Conservation (phyloP, 2,888 invertebrate genomes). For the Drosophila mercatorum region DNA sequence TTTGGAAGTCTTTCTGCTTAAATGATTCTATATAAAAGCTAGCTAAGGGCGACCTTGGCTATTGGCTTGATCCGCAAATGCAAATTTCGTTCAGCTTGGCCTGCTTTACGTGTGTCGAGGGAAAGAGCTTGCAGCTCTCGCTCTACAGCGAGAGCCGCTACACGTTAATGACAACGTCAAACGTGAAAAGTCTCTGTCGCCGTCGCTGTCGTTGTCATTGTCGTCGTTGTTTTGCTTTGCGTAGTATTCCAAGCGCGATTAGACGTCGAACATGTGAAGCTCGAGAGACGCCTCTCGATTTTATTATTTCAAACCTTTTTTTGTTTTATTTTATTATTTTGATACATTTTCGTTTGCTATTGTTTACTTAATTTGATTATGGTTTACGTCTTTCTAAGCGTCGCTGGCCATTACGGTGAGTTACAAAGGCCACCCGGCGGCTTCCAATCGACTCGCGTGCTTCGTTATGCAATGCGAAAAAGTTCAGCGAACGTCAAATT, state of each 20-base stretch:
- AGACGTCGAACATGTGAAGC: slow-evolving; percentile 83
- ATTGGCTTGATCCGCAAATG: slow-evolving; percentile 31
- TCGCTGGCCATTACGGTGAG: slow-evolving; percentile 84
- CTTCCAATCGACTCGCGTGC: slow-evolving; percentile 44
- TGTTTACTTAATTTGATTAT: slow-evolving; percentile 61
- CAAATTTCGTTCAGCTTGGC: slow-evolving; percentile 37
- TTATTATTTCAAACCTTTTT: slow-evolving; percentile 36
- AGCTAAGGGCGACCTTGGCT: slow-evolving; percentile 53
- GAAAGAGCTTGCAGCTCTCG: not conserved
- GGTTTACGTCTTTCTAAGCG: slow-evolving; percentile 84
- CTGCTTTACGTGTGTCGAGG: slow-evolving; percentile 11
- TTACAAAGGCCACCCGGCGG: slow-evolving; percentile 40
- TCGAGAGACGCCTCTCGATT: slow-evolving; percentile 52
- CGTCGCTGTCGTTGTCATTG: slow-evolving; percentile 24
- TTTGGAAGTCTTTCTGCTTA: slow-evolving; percentile 30
- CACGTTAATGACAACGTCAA: slow-evolving; percentile 60
- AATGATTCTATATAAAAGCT: slow-evolving; percentile 57
- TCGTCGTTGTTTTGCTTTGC: slow-evolving; percentile 33
- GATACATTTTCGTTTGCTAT: slow-evolving; percentile 27
- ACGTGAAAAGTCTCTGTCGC: slow-evolving; percentile 33
- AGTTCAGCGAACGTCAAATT: slow-evolving; percentile 26
- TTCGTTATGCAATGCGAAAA: slow-evolving; percentile 59
- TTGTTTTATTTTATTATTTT: slow-evolving; percentile 11
- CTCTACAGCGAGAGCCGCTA: slow-evolving; percentile 21
- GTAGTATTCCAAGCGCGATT: slow-evolving; percentile 84